Conservation (phyloP, 1,140 invertebrate genomes). For the Hycleus phaleratus region DNA sequence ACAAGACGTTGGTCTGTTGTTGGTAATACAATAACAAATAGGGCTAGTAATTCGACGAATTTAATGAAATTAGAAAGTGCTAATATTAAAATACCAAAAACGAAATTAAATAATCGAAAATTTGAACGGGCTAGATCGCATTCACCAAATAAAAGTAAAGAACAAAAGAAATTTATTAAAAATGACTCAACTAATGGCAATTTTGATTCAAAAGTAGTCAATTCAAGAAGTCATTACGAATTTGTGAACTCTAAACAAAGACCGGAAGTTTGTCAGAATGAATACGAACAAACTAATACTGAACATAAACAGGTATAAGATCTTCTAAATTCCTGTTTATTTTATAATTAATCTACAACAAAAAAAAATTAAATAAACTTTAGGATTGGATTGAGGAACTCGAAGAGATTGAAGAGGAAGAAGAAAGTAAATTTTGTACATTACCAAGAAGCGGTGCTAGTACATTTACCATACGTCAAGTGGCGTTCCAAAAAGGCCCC, state of each 20-base stretch:
- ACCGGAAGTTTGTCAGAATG: constrained; percentile 31
- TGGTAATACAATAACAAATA: constrained; percentile 22
- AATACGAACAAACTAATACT: constrained; percentile 28
- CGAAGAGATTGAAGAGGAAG: constrained; percentile 37
- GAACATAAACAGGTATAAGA: constrained; percentile 31
- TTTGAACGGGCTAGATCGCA: constrained; percentile 35
- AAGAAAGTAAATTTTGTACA: constrained; percentile 45
- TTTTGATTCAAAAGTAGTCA: constrained; percentile 27
- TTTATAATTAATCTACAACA: background rate
- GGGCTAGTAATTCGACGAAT: constrained; percentile 16
- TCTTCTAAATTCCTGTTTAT: constrained; percentile 7
- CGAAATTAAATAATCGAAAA: constrained; percentile 29
- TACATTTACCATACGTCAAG: constrained; percentile 42
- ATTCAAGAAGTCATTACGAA: constrained; percentile 36
- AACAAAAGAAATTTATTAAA: constrained; percentile 22
- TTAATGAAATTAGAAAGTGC: constrained; percentile 24
- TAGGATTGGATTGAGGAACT: constrained; percentile 37
- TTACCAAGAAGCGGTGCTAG: constrained; percentile 40
- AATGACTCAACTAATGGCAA: constrained; percentile 19
- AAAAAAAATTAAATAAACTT: background rate
- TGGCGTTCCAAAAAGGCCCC: constrained; percentile 64
- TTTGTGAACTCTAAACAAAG: constrained; percentile 31
- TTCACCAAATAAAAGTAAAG: constrained; percentile 35
- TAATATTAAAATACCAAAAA: constrained; percentile 38
- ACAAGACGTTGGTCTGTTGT: constrained; percentile 36